Base-by-base conservation (phyloP, 2,113 vertebrate genomes). In the Oriolus oriolus region DNA sequence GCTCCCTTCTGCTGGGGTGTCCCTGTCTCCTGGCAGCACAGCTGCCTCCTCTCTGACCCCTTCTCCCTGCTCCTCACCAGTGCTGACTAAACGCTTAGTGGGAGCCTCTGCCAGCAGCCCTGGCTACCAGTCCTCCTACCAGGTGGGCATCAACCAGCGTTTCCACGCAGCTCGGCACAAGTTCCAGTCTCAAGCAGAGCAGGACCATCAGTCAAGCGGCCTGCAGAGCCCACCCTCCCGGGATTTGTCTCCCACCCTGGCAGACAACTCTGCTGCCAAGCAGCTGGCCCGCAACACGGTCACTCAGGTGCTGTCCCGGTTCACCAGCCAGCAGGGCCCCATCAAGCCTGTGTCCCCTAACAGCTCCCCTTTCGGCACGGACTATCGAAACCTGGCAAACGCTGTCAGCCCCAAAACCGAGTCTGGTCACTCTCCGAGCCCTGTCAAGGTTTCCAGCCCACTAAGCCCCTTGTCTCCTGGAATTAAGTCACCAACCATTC, bases 111-210 rank as follows among this genome's bases (percentile, higher is more conserved):
- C 98, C 4, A 90, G 97, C 96, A 98, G 98, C 93, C 98, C 98
- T 1, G 96, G 97, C 75, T 99, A 99, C 96, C 99, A 99, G 83
- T 99, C 99, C 0, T 98, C 98, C 89, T 99, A 99, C 97, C 99
- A 99, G 95, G 98, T 98, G 26, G 98, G 99, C 61, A 98, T 99
- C 97, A 99, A 99, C 91, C 99, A 99, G 74, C 98, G 99, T 1
- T 99, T 99, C 98, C 99, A 99, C 1, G 99, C 99, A 0, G 99
- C 99, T 41, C 95, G 99, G 16, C 99, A 99, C 98, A 99, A 99
- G 97, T 99, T 99, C 92, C 99, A 99, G 96, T 97, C 98, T 12
- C 99, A 99, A 57, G 98, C 98, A 0, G 99, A 99, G 87, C 98
- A 98, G 77, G 98, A 98, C 17, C 98, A 98, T 3, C 98, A 98